These are phyloP conservation scores for Semotilus atromaculatus DNA, from an alignment of 2,797 vertebrate species.

Conservation along the genomic window DNA sequence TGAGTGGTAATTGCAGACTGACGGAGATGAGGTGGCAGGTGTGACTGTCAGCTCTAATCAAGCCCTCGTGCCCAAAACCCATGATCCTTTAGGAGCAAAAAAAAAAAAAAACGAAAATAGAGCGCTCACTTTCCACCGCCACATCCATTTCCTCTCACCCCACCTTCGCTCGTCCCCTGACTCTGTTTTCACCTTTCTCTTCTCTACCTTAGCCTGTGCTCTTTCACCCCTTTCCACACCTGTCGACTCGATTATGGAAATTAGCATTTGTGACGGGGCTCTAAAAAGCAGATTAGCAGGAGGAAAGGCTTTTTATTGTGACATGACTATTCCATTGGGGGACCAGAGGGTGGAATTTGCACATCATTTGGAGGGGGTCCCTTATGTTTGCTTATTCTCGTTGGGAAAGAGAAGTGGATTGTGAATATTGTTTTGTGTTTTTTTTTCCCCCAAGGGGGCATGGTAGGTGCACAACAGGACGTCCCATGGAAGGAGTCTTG, in stretches of 20 bases:
- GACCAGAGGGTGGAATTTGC: conserved; percentile 69
- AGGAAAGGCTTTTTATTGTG: conserved; percentile 75
- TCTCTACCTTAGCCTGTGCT: conserved; percentile 54
- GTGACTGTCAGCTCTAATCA: conserved; percentile 88
- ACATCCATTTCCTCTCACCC: conserved; percentile 46
- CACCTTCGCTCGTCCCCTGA: conserved; percentile 16
- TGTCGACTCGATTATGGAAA: conserved; percentile 84
- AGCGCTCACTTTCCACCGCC: conserved; percentile 25
- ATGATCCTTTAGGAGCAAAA: conserved; percentile 50
- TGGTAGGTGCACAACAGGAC: background rate
- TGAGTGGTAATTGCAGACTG: conserved; percentile 78
- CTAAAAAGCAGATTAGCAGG: conserved; percentile 82
- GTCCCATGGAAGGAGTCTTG: conserved; percentile 16
- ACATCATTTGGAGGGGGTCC: conserved; percentile 62
- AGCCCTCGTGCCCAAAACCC: conserved; percentile 61
- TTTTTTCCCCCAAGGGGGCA: background rate
- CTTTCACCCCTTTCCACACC: conserved; percentile 78
- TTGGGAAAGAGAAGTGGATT: background rate
- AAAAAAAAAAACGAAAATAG: conserved; percentile 29
- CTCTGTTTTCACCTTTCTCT: conserved; percentile 56
- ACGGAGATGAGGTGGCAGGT: conserved; percentile 76
- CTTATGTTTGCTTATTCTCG: conserved; percentile 39
- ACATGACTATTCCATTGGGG: conserved; percentile 79
- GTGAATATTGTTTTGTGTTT: conserved; percentile 12
- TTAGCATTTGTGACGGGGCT: conserved; percentile 71